Conservation (phyloP, 2,888 invertebrate genomes). For the Taphrorychus bicolor region DNA sequence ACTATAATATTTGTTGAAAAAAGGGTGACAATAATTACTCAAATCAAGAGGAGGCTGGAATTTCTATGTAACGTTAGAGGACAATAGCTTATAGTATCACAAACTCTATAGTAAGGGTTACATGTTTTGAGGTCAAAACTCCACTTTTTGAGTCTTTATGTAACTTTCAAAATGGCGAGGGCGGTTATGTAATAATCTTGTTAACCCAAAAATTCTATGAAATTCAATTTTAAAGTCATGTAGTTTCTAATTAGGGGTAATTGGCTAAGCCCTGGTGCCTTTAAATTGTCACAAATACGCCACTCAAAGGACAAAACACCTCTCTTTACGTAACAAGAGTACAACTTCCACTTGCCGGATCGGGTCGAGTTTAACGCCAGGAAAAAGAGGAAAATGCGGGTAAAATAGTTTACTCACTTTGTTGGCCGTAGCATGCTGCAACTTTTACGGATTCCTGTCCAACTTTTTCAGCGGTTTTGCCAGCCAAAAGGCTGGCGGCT, state of each 20-base stretch:
- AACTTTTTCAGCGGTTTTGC: constrained; percentile 67
- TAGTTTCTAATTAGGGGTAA: no score
- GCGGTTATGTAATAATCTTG: constrained; percentile 45
- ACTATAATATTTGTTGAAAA: no score
- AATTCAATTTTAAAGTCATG: no score
- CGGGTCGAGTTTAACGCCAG: not conserved
- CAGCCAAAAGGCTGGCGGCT: constrained; percentile 68
- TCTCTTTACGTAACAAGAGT: constrained; percentile 24
- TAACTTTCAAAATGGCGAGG: constrained; percentile 47
- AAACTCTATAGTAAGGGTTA: no score
- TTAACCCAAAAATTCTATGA: no score
- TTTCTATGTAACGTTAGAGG: no score
- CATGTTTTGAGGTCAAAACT: not conserved
- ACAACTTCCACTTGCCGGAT: constrained; percentile 14
- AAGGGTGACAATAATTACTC: no score
- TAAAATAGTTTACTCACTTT: constrained; percentile 54
- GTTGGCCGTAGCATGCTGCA: constrained; percentile 58
- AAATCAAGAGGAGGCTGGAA: no score
- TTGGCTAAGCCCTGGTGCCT: no score
- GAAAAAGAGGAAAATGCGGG: not conserved
- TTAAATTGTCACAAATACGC: no score
- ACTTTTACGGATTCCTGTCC: constrained; percentile 67
- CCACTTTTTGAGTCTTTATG: not conserved
- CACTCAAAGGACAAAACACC: not conserved
- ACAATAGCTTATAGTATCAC: no score